Conservation (phyloP, 2,888 invertebrate genomes). For the Amiota mariae region DNA sequence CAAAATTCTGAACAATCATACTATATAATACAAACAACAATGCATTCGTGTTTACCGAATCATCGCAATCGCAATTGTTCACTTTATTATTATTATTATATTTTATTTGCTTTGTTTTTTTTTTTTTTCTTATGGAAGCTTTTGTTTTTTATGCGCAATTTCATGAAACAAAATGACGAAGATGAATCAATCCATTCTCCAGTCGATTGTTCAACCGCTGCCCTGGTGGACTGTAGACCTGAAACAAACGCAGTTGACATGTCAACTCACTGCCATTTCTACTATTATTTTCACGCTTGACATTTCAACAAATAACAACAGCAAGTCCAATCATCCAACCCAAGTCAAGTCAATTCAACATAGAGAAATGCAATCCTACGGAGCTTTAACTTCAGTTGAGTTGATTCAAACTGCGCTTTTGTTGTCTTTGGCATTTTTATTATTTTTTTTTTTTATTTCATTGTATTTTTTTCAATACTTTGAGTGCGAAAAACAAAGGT, state of each 20-base stretch:
- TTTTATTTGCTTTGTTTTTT: no score
- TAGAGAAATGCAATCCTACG: no score
- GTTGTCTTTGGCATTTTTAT: constrained; percentile 23
- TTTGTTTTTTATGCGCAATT: background rate
- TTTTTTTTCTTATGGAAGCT: no score
- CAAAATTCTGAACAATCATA: background rate
- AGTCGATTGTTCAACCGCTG: background rate
- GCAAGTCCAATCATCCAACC: background rate
- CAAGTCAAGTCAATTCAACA: background rate
- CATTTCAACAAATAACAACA: constrained; percentile 30
- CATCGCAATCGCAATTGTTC: constrained; percentile 17
- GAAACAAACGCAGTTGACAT: constrained; percentile 5
- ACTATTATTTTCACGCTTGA: constrained; percentile 30
- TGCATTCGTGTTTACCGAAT: no score
- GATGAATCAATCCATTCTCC: no score
- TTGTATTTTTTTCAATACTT: constrained; percentile 20
- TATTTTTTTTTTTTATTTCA: no score
- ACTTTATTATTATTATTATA: constrained; percentile 11
- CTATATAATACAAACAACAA: no score
- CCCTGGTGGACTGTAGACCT: background rate
- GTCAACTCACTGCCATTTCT: constrained; percentile 16
- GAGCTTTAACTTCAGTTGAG: constrained; percentile 1
- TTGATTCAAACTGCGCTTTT: constrained; percentile 54
- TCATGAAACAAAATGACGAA: background rate
- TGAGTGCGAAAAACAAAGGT: constrained; percentile 35